Base-by-base conservation (phyloP, 2,797 vertebrate genomes). In the Amniataba percoides region DNA sequence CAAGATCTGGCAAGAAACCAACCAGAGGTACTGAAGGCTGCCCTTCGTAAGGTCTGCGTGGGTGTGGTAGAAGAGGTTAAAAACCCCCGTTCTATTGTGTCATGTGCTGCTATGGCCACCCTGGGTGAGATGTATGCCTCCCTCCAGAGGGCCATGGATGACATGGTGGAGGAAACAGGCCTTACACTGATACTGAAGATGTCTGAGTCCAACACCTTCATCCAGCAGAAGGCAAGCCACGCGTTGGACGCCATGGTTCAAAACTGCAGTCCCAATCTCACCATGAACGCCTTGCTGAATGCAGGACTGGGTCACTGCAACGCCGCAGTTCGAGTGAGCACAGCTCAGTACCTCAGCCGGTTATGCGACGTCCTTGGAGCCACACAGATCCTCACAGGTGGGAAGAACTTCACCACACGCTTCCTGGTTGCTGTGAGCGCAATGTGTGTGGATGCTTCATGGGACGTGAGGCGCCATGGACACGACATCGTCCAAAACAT, bases 401-500 rank as follows among this genome's bases (percentile, higher is more conserved):
- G 19, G 70, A 27, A 39, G 27, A 27, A n/a, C 13, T 61, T 72
- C 63, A 61, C 53, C 34, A 64, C 60, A 55, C 7, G 19, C 55
- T 65, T 64, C 53, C 57, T 79, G 36, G 49, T 25, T 48, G 49
- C 64, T 21, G 34, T 61, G 16, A 57, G 71, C 13, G 52, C 63
- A 62, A 53, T 68, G 16, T 68, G 63, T 43, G 7, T 27, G 48
- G 67, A 67, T 48, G 71, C 39, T n/a, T 25, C 72, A 49, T 40
- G 0, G 18, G 68, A 69, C 13, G 52, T 58, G 55, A 58, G 72
- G 68, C 53, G 55, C 64, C 72, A 72, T 15, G 16, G 58, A 53
- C 46, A 27, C 58, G 52, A 45, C 71, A 63, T 74, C 27, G 13
- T 80, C 52, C 27, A 60, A 63, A 67, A 75, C 15, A 25, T 71